Conservation (phyloP, 2,113 vertebrate species). For the Notarius quadriscutis region DNA sequence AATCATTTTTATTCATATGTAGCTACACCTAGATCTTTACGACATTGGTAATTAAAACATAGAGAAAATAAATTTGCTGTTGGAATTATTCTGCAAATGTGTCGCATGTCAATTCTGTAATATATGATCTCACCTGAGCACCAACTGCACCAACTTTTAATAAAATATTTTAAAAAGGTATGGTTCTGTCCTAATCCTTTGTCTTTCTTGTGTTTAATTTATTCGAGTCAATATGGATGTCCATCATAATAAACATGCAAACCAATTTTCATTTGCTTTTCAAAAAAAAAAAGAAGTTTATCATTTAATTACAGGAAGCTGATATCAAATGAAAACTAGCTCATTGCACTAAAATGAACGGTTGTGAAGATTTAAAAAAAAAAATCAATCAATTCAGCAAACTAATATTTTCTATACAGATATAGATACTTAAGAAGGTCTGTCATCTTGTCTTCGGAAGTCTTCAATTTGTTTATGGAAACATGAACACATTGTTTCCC, state of each 20-base stretch:
- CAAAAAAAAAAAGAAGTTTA: too few relatives aligned
- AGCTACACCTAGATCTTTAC: not conserved
- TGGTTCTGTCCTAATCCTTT: not conserved
- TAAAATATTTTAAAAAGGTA: constrained; percentile 1
- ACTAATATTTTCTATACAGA: not conserved
- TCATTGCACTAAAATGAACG: not conserved
- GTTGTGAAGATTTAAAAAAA: not conserved
- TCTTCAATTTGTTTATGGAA: not conserved
- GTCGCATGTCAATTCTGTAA: not conserved
- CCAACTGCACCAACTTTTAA: not conserved
- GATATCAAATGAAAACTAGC: not conserved
- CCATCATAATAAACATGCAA: not conserved
- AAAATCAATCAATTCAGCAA: not conserved
- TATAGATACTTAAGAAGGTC: not conserved
- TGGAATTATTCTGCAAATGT: not conserved
- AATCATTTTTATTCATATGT: not conserved
- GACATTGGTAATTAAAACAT: not conserved
- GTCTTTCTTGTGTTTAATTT: not conserved
- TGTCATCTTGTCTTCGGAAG: not conserved
- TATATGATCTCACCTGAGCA: not conserved
- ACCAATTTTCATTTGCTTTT: not conserved
- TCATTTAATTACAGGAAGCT: not conserved
- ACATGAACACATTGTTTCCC: not conserved
- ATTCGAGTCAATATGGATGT: too few relatives aligned
- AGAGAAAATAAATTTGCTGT: not conserved